phyloP scores from a whole-genome alignment of 1,140 invertebrate genomes.

The Brachystomella parvula region DNA sequence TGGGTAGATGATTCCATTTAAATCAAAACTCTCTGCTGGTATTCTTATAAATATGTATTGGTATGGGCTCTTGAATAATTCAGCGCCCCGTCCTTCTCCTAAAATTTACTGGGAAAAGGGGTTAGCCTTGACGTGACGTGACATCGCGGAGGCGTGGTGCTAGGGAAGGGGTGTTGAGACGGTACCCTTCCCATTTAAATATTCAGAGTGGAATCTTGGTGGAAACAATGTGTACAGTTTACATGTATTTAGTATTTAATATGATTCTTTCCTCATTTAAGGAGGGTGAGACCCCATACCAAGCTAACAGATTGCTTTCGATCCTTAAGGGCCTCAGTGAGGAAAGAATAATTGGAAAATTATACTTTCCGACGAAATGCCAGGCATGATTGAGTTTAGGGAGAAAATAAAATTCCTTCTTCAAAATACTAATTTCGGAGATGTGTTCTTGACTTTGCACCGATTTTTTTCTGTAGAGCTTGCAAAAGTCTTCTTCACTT shows the following conservation, averaged over 20 bases:
- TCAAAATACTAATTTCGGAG: too few relatives aligned
- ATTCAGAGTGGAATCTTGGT: neutral
- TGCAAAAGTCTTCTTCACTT: too few relatives aligned
- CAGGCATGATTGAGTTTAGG: neutral
- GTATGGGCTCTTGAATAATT: neutral
- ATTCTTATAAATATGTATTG: slow-evolving; percentile 14
- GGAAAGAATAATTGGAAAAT: slow-evolving; percentile 38
- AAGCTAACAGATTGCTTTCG: slow-evolving; percentile 37
- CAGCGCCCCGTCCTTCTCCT: neutral
- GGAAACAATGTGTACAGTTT: slow-evolving; percentile 7
- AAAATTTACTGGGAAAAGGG: neutral
- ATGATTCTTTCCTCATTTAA: slow-evolving; percentile 10
- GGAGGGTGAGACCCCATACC: slow-evolving; percentile 27
- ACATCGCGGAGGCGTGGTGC: neutral
- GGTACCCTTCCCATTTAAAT: neutral
- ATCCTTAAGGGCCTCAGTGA: slow-evolving; percentile 30
- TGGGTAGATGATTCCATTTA: neutral
- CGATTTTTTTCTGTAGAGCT: too few relatives aligned
- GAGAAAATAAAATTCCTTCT: neutral
- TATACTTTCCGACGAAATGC: slow-evolving; percentile 23
- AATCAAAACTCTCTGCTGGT: neutral
- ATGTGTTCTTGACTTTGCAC: too few relatives aligned
- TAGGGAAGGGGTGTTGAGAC: neutral
- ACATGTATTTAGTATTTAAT: slow-evolving; percentile 16
- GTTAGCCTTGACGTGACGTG: slow-evolving; percentile 2